Base-by-base conservation (phyloP, 2,888 invertebrate genomes). In the Heliconius ethilla region DNA sequence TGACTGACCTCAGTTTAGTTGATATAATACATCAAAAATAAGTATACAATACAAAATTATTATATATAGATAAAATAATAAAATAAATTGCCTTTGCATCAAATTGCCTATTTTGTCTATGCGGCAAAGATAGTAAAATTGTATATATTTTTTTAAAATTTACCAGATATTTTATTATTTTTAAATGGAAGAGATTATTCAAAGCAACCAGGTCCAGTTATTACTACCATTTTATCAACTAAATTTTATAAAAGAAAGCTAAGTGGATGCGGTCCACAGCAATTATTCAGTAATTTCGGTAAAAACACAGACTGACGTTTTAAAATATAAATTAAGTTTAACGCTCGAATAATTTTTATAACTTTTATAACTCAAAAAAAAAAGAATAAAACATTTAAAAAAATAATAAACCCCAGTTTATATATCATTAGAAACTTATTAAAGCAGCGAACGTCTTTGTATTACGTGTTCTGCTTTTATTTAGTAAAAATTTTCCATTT, bases 401-500 rank as follows among this genome's bases (percentile, higher is more conserved):
- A 51, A 15, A 59, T 33, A 37, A 9, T 37, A 55, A n/a, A 11
- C 9, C 6, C 13, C 1, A n/a, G 9, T 25, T 15, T n/a, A 55
- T 29, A 29, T 51, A 51, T 51, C 51, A 55, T 72, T 59, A 33
- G 51, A 40, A 69, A n/a, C 59, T n/a, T 72, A 72, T 59, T 37
- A 72, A 72, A 7, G 22, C 55, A 72, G 15, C 59, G 11, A 25
- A 37, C 72, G 72, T 72, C 55, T 55, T 70, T 70, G 59, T n/a
- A 63, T 66, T 66, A 29, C 65, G 45, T 75, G 29, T 75, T 45
- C 66, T 25, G 63, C 15, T 66, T 66, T 75, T 75, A 51, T 45
- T 75, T 29, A 45, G 65, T 75, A 29, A 63, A 63, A 55, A 72
- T 29, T 55, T 59, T 72, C 55, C 70, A 72, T 51, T 72, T 51